Evolutionary conservation across 37 sponge, comb jelly and placozoan species (phyloP).

Genomic region (Hexactinellida sp.): DNA sequence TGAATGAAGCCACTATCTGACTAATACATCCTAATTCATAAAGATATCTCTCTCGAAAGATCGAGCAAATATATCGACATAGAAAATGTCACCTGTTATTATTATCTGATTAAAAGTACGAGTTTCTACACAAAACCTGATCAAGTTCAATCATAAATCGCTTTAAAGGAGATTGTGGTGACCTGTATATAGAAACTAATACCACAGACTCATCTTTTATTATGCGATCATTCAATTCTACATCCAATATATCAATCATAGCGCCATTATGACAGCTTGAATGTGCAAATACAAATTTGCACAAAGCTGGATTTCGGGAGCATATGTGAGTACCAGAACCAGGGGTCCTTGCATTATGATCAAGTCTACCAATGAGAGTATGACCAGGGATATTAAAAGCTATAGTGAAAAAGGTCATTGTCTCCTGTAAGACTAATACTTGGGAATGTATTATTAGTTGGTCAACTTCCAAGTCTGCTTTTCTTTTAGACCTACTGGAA

Average conservation of each 20-base stretch:
- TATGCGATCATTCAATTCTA: background rate
- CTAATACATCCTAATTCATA: no score
- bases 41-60: no score
- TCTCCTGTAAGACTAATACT: background rate
- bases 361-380: background rate
- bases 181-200: background rate
- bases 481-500: no score
- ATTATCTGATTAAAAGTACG: no score
- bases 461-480: no score
- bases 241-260: background rate
- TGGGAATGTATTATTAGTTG: no score
- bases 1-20: no score
- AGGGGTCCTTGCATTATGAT: background rate
- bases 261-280: background rate
- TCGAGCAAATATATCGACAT: no score
- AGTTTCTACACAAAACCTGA: no score
- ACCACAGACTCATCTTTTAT: background rate
- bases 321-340: background rate
- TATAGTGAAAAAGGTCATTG: background rate
- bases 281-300: background rate
- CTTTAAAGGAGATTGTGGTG: no score
- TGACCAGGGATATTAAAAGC: background rate
- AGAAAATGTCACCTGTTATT: no score
- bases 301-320: background rate
- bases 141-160: no score